phyloP scores from a whole-genome alignment of 1,140 invertebrate species.

The Bombus pyrosoma region DNA sequence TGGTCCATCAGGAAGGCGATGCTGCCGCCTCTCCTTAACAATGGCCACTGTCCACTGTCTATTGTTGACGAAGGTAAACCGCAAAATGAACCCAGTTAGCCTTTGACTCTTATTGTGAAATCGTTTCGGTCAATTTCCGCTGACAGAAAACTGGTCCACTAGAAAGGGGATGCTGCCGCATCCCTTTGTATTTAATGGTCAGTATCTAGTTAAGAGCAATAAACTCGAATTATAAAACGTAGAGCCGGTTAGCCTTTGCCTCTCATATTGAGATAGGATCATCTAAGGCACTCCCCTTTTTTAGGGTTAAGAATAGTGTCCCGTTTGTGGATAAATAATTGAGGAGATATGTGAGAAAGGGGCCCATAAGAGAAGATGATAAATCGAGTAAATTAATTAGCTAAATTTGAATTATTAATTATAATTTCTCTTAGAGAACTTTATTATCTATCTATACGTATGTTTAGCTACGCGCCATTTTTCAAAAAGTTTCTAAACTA shows the following conservation, averaged over 20 bases:
- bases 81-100: slow-evolving; percentile 76
- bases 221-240: slow-evolving; percentile 52
- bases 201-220: slow-evolving; percentile 46
- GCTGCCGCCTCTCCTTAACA: slow-evolving; percentile 62
- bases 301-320: background rate
- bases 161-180: slow-evolving; percentile 62
- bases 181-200: slow-evolving; percentile 22
- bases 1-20: slow-evolving; percentile 76
- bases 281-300: background rate
- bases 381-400: background rate
- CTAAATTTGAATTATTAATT: too few relatives aligned
- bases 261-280: slow-evolving; percentile 6
- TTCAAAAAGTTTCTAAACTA: too few relatives aligned
- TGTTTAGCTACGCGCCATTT: too few relatives aligned
- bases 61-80: slow-evolving; percentile 66
- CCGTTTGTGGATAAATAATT: slow-evolving; percentile 17
- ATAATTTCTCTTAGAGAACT: too few relatives aligned
- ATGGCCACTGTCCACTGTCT: slow-evolving; percentile 76
- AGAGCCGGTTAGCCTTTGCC: slow-evolving; percentile 63
- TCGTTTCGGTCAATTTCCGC: slow-evolving; percentile 52
- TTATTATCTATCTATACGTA: too few relatives aligned
- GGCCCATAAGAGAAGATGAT: background rate
- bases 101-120: slow-evolving; percentile 72
- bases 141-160: slow-evolving; percentile 63
- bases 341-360: background rate